A percentile compares a stretch with the other conserved stretches of the same genome.
These are phyloP conservation scores for Perizoma flavofasciatum DNA, from an alignment of 2,888 invertebrate species.

Conservation along the genomic window DNA sequence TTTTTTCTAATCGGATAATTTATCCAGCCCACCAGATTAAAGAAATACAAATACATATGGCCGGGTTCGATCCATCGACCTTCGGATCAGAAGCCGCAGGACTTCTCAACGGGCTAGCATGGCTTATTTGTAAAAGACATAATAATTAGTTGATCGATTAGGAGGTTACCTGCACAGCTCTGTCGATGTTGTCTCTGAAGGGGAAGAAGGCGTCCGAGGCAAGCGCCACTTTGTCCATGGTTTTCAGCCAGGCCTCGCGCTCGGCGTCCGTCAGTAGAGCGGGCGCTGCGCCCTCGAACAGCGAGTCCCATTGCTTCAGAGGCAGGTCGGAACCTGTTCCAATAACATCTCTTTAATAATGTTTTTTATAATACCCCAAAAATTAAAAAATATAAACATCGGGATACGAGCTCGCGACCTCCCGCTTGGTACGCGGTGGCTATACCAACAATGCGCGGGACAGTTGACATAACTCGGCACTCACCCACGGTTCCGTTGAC, in stretches of 20 bases:
- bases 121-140: no score
- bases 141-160: neutral
- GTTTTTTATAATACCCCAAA: no score
- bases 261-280: conserved; percentile 87
- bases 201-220: conserved; percentile 99
- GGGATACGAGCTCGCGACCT: no score
- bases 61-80: no score
- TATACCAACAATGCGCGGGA: no score
- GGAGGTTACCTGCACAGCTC: conserved; percentile 90
- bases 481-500: conserved; percentile 95
- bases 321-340: conserved; percentile 91
- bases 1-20: no score
- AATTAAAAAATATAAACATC: no score
- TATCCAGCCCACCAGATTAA: no score
- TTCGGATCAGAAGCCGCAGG: no score
- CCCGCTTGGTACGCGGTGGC: no score
- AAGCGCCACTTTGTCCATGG: conserved; percentile 91
- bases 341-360: neutral
- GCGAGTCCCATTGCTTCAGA: conserved; percentile 87
- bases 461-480: conserved; percentile 33
- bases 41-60: no score
- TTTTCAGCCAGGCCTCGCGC: conserved; percentile 86
- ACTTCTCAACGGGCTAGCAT: no score
- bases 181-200: conserved; percentile 98
- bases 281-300: conserved; percentile 88